Conservation (phyloP, 2,797 vertebrate species). For the Paedocypris micromegethes region DNA sequence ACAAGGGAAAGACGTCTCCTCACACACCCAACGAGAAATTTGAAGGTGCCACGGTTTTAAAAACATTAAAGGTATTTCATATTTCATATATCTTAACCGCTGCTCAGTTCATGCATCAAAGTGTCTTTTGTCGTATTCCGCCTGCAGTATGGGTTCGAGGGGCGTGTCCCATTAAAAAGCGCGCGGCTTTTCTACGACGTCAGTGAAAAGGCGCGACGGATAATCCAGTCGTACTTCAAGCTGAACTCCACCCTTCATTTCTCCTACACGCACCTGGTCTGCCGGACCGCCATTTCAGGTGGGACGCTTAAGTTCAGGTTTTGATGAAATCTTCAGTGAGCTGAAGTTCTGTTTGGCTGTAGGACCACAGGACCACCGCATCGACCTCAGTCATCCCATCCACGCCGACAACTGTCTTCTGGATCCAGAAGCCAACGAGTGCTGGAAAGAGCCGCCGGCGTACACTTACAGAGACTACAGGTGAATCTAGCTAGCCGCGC, state of each 20-base stretch:
- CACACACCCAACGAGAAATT: conserved; percentile 96
- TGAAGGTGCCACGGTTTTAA: conserved; percentile 92
- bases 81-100: no score
- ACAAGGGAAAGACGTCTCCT: conserved; percentile 89
- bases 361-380: conserved; percentile 92
- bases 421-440: conserved; percentile 89
- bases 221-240: conserved; percentile 90
- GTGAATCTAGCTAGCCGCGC: conserved; percentile 54
- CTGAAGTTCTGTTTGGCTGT: no score
- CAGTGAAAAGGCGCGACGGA: conserved; percentile 85
- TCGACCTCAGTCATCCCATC: conserved; percentile 94
- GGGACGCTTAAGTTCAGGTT: conserved; percentile 32
- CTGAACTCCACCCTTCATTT: conserved; percentile 92
- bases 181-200: conserved; percentile 90
- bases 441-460: conserved; percentile 93
- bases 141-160: conserved; percentile 85
- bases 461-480: conserved; percentile 96
- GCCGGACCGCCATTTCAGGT: conserved; percentile 90
- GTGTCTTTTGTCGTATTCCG: no score
- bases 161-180: conserved; percentile 80
- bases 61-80: conserved; percentile 81
- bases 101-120: no score
- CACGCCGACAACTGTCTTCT: conserved; percentile 96
- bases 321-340: no score
- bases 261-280: conserved; percentile 97